Evolutionary conservation across 2,113 vertebrate species (phyloP), one percentile per base, ranked within the genome.

Genomic region (Microtus montanus): DNA sequence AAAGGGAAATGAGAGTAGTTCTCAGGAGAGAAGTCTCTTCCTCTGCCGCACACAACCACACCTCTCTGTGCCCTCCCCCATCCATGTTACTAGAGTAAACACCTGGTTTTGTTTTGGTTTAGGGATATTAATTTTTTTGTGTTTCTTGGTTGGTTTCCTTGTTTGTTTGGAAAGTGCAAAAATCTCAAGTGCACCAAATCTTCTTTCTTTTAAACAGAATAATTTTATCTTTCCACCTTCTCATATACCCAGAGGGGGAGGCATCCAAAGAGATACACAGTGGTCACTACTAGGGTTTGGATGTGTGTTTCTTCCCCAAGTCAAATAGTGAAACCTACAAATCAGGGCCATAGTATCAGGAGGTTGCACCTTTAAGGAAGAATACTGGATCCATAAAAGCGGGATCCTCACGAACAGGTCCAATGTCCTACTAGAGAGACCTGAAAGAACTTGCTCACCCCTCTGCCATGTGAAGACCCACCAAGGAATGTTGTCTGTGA

Each of bases 91-190:
- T 87, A 73, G 70, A 68, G 44, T 14, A 3, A 87, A 96, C 44
- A 14, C 14, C 35, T 58, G 30, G 41, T 49, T 35, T 64, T 63
- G 0, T 9, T 89, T 95, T 20, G 9, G 17, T 77, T 33, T 33
- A 20, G 4, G 7, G 7, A 10, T 24, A 49, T 33, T 22, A 3
- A 58, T 17, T 71, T n/a, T 71, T 30, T 6, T 35, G 12, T 84
- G n/a, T 30, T 84, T 63, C 24, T n/a, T 87, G 24, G 22, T 13
- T 47, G n/a, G 24, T n/a, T 70, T 68, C 19, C 28, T 20, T 38
- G 30, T 52, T 74, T 95, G 64, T 49, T n/a, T 85, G 9, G 11
- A 82, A 94, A 77, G 38, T 4, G 35, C 14, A 94, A 64, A 95
- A 88, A n/a, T 73, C 35, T 33, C 54, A 26, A 88, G 17, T 74